phyloP scores from a whole-genome alignment of 2,113 vertebrate genomes.

The Grammomys dolichurus region DNA sequence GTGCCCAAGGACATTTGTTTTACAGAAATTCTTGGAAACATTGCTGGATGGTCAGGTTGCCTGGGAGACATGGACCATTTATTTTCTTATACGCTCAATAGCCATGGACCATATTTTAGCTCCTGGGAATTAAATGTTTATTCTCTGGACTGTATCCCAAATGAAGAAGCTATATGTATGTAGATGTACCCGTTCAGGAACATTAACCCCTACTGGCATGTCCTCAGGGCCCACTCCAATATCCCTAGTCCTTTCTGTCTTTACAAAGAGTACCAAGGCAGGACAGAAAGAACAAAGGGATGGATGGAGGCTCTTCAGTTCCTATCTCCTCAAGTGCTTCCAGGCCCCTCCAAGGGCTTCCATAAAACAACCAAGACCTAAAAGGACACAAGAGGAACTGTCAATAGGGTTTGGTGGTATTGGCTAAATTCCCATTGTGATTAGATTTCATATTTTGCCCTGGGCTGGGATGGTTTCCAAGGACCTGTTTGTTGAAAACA shows the following conservation, averaged over 20 bases:
- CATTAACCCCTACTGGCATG: not conserved
- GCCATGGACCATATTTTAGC: not conserved
- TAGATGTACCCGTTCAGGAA: not conserved
- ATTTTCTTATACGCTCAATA: slow-evolving; percentile 15
- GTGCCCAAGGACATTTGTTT: slow-evolving; percentile 24
- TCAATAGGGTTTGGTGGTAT: slow-evolving; percentile 49
- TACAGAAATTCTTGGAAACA: slow-evolving; percentile 51
- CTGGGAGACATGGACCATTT: slow-evolving; percentile 52
- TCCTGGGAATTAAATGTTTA: slow-evolving; percentile 58
- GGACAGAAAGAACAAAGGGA: not conserved
- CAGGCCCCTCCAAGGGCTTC: slow-evolving; percentile 28
- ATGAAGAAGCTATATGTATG: not conserved
- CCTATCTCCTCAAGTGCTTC: not conserved
- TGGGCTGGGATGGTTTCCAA: slow-evolving; percentile 75
- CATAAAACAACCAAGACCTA: slow-evolving; percentile 40
- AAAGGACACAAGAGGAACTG: slow-evolving; percentile 64
- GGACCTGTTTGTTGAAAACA: slow-evolving; percentile 74
- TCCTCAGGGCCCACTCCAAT: not conserved
- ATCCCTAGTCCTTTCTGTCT: not conserved
- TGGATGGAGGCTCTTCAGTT: not conserved
- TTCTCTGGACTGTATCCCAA: not conserved
- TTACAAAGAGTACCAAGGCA: not conserved
- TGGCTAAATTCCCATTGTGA: slow-evolving; percentile 71
- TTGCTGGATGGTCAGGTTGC: slow-evolving; percentile 34
- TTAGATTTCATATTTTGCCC: slow-evolving; percentile 76